Base-by-base conservation (phyloP, 2,797 vertebrate species). In the Phalanger gymnotis region DNA sequence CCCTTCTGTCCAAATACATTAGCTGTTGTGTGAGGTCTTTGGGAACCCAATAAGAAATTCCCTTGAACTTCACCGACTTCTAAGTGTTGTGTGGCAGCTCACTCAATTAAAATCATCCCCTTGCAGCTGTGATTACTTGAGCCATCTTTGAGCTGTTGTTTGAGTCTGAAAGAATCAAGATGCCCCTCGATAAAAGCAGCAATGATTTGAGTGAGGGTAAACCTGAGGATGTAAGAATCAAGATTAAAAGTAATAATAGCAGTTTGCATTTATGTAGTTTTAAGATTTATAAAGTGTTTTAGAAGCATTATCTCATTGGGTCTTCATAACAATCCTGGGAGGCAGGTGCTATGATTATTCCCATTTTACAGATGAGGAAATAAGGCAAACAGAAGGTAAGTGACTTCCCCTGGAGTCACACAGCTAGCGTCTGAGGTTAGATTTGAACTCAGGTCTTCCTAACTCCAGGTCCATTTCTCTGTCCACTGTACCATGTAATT, bases 1-100 rank as follows among this genome's bases (percentile, higher is more conserved):
- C 95, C 92, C 95, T 98, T 92, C 96, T 98, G 95, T 98, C 97
- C 92, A 98, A 97, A 96, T 31, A 95, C 93, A 97, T 98, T 98
- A 98, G 52, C 92, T 96, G 51, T 40, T 19, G 90, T 94, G 92
- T 97, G 96, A 97, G 91, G 92, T 97, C 92, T 97, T 94, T 97
- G 93, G 96, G 58, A 55, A 30, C 34, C 66, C 51, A 95, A 55
- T 95, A 58, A 93, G 93, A 92, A 95, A 92, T 96, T 95, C 87
- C 96, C 54, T 57, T 96, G 51, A 90, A 95, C 4, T 16, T 94
- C 56, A 34, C 93, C 96, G 25, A 87, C 96, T 91, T 90, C 92
- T 92, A 52, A 56, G 27, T 96, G 56, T 91, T 81, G 2, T 92
- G 57, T 94, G 73, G 94, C 53, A 97, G 93, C 92, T 97, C 53